Evolutionary conservation across 1,140 invertebrate species (phyloP), one percentile per base, ranked within the genome.

Genomic region (Calliphora vicina): DNA sequence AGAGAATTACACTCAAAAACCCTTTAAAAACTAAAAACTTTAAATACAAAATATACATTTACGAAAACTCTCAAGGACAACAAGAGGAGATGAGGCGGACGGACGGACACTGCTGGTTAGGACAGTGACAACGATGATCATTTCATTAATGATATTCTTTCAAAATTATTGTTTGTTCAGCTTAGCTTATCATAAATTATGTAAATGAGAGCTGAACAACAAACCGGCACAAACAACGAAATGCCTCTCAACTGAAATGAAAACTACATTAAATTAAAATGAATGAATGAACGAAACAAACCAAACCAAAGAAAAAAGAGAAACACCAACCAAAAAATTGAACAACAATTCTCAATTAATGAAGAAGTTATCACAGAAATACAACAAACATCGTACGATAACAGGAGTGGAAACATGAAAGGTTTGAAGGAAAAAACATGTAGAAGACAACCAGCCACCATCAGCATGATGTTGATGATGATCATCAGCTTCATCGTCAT

Each of bases 281-380:
- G 17, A 80, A 23, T 13, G 23, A n/a, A n/a, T n/a, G 12, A 45
- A 25, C 8, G n/a, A n/a, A n/a, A n/a, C n/a, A n/a, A 27, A 78
- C 85, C 87, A 84, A 87, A 88, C n/a, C 42, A 2, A 73, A 45
- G 5, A 81, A 13, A n/a, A 29, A 20, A 61, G 35, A 26, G 25
- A 81, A 61, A 81, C 80, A 81, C 25, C 67, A 35, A 80, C 85
- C 87, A 85, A 87, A 88, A 88, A 88, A 87, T 86, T 87, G 87
- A 88, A 88, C 87, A 88, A 86, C 87, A 88, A 87, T 88, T 88
- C 87, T 88, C 87, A 88, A 88, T 88, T 88, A 88, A 88, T 88
- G 87, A 88, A 88, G 85, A 57, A 81, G 80, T 81, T 81, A 81
- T 61, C 80, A 81, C 25, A 27, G 27, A 29, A 27, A 73, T 27